Evolutionary conservation across 1,140 invertebrate genomes (phyloP), one percentile per base, ranked within the genome.

Genomic region (Hycleus phaleratus): DNA sequence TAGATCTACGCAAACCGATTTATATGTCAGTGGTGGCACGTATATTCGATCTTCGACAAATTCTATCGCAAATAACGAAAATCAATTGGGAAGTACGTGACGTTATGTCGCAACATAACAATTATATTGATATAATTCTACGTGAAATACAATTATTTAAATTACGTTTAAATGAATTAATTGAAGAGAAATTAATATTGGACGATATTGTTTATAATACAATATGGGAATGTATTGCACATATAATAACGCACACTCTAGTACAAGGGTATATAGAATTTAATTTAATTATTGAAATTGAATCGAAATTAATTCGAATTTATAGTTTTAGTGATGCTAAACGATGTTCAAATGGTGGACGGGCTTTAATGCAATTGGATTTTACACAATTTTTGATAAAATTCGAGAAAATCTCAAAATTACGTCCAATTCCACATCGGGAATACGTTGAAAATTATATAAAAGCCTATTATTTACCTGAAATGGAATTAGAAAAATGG

Each of bases 281-380:
- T 46, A 18, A 42, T 50, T 56, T 42, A 42, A 42, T 43, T 39
- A 57, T 51, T 57, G 38, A 8, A 9, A 32, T 10, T 8, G 44
- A 32, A 51, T 46, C 24, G 6, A 8, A 63, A 59, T 61, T 65
- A 66, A 7, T 5, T 38, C 7, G 26, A 44, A 38, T 55, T 68
- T 76, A 9, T 61, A 90, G 88, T 4, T 97, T 92, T 77, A 85
- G 92, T 5, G 86, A 83, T 69, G 90, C 90, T 1, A 92, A 89
- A 63, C 97, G 96, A 73, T 99, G 97, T 77, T 93, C 93, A 0
- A 95, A 95, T 63, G 95, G 93, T 62, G 97, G 97, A 1, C 77
- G 96, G 58, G 96, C 93, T 0, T 73, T 98, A 3, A 99, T 99
- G 96, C 95, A 97, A 71, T 77, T 99, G 3, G 97, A 99, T 79